Base-by-base conservation (phyloP, 2,888 invertebrate genomes). In the Sceliomorpha sp. region DNA sequence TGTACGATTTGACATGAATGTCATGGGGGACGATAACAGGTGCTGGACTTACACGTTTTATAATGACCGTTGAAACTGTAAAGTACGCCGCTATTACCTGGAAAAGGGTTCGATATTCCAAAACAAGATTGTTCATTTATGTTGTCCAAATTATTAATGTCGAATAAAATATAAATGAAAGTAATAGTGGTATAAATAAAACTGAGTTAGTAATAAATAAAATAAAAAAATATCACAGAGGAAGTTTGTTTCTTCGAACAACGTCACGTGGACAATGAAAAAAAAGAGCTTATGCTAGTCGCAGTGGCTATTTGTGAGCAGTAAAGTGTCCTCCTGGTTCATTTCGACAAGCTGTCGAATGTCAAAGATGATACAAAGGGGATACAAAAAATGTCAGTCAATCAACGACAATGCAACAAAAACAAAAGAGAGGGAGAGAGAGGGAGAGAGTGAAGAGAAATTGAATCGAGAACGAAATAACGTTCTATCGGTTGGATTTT, bases 1-100 rank as follows among this genome's bases (percentile, higher is more conserved):
- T 39, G 29, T 36, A 58, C 32, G 20, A 17, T 31, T n/a, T n/a
- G n/a, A 31, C 32, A 31, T 17, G 50, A 34, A 26, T 17, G 14
- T 13, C 20, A 59, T 50, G 40, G 45, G 36, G 50, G 50, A 50
- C 59, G 48, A 48, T 50, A 59, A 29, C 32, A 7, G 12, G 32
- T n/a, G n/a, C 40, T 40, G 39, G 37, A 36, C 39, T 48, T 47
- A 48, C 39, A 58, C 40, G 31, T n/a, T n/a, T n/a, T n/a, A n/a
- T n/a, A n/a, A n/a, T n/a, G n/a, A n/a, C n/a, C n/a, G n/a, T n/a
- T n/a, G n/a, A n/a, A n/a, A n/a, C n/a, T n/a, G n/a, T n/a, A n/a
- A n/a, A n/a, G n/a, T n/a, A n/a, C n/a, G n/a, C n/a, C n/a, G n/a
- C n/a, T n/a, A n/a, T n/a, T n/a, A n/a, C n/a, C n/a, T n/a, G n/a